These are phyloP conservation scores for Apomyelois bistriatella DNA, from an alignment of 2,888 invertebrate genomes.

Conservation along the genomic window DNA sequence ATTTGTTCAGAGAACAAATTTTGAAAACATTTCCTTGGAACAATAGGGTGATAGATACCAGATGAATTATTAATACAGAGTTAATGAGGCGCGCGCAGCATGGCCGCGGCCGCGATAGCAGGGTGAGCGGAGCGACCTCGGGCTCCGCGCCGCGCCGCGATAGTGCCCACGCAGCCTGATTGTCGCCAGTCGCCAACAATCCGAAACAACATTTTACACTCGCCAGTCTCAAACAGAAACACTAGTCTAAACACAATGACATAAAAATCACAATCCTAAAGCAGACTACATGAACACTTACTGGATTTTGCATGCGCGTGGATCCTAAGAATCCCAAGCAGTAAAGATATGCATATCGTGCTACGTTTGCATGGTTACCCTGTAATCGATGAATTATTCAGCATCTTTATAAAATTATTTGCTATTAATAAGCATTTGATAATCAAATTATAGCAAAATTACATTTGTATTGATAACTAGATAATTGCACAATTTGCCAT, in stretches of 20 bases:
- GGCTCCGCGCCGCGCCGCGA: constrained; percentile 35
- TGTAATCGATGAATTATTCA: constrained; percentile 8
- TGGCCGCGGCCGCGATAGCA: constrained; percentile 57
- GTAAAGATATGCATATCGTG: constrained; percentile 22
- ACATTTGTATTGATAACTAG: constrained; percentile 7
- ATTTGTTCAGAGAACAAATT: constrained; percentile 28
- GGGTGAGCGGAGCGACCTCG: constrained; percentile 76
- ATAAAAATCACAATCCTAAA: constrained; percentile 24
- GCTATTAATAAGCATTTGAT: constrained; percentile 7
- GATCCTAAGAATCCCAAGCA: constrained; percentile 21
- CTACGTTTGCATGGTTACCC: constrained; percentile 17
- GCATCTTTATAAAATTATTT: constrained; percentile 9
- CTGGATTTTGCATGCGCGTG: constrained; percentile 17
- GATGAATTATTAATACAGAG: constrained; percentile 73
- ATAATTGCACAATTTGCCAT: constrained; percentile 4
- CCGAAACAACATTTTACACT: constrained; percentile 48
- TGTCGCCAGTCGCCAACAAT: constrained; percentile 67
- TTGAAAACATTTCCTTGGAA: constrained; percentile 61
- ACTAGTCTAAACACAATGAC: constrained; percentile 17
- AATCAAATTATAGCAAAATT: constrained; percentile 2
- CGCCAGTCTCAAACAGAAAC: constrained; percentile 25
- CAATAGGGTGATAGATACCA: constrained; percentile 66
- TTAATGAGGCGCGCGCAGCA: constrained; percentile 61
- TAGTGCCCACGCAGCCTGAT: constrained; percentile 78
- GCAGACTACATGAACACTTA: background rate